Conservation (phyloP, 2,797 vertebrate species). For the Heterohyrax brucei region DNA sequence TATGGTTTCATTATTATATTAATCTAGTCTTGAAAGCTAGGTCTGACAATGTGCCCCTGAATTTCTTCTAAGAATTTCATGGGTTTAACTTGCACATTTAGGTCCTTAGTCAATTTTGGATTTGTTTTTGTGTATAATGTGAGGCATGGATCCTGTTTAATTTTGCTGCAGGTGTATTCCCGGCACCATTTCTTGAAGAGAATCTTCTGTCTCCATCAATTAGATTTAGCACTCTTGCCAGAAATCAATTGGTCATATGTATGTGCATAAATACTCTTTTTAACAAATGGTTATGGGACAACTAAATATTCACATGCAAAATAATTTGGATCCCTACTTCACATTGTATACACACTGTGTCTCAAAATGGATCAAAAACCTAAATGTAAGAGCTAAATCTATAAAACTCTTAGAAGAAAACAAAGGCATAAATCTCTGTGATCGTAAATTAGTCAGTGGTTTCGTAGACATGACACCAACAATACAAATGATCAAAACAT, state of each 20-base stretch:
- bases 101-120: background rate
- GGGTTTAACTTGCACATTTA: conserved; percentile 1
- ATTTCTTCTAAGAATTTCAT: background rate
- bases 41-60: too few relatives aligned
- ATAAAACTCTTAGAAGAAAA: background rate
- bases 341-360: background rate
- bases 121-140: background rate
- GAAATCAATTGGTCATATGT: background rate
- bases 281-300: background rate
- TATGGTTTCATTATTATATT: background rate
- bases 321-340: background rate
- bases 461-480: background rate
- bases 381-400: background rate
- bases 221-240: background rate
- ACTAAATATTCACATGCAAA: background rate
- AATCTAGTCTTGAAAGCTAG: background rate
- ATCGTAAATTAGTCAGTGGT: background rate
- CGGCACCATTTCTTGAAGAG: background rate
- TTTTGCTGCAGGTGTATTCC: background rate
- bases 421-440: background rate
- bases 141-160: background rate
- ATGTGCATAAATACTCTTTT: background rate
- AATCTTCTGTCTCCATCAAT: background rate
- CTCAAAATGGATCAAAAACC: background rate
- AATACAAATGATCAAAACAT: background rate